phyloP scores from a whole-genome alignment of 2,113 vertebrate species.

The Pelvicachromis taeniatus region DNA sequence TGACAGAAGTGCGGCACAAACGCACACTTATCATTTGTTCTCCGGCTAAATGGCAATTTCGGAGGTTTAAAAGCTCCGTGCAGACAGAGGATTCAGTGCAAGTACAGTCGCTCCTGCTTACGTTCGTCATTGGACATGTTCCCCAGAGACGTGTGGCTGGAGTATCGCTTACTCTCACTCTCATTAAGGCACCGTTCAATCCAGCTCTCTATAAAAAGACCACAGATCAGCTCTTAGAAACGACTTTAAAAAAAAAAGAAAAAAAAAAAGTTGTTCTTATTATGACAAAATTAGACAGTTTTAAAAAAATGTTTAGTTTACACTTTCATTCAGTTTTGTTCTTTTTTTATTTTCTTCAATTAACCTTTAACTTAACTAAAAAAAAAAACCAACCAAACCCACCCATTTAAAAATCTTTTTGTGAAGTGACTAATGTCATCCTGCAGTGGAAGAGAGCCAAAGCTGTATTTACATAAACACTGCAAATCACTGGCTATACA shows the following conservation, averaged over 20 bases:
- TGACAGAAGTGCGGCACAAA: not conserved
- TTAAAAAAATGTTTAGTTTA: not conserved
- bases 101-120: slow-evolving; percentile 73
- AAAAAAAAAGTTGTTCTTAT: not conserved
- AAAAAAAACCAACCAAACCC: accelerated
- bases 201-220: slow-evolving; percentile 91
- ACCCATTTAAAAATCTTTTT: not conserved
- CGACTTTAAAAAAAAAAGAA: not conserved
- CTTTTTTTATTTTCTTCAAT: not conserved
- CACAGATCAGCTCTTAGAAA: not conserved
- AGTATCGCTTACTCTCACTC: slow-evolving; percentile 95
- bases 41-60: not conserved
- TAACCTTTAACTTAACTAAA: not conserved
- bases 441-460: not conserved
- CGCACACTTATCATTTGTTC: not conserved
- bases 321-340: not conserved
- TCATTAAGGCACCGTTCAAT: slow-evolving; percentile 99
- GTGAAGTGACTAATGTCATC: not conserved
- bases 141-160: slow-evolving; percentile 94
- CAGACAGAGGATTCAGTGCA: not conserved
- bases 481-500: slow-evolving; percentile 9
- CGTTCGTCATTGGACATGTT: slow-evolving; percentile 98
- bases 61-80: not conserved
- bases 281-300: not conserved
- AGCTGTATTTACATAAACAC: slow-evolving; percentile 44